Evolutionary conservation across 2,797 vertebrate species (phyloP).

Genomic region (Erithacus rubecula): DNA sequence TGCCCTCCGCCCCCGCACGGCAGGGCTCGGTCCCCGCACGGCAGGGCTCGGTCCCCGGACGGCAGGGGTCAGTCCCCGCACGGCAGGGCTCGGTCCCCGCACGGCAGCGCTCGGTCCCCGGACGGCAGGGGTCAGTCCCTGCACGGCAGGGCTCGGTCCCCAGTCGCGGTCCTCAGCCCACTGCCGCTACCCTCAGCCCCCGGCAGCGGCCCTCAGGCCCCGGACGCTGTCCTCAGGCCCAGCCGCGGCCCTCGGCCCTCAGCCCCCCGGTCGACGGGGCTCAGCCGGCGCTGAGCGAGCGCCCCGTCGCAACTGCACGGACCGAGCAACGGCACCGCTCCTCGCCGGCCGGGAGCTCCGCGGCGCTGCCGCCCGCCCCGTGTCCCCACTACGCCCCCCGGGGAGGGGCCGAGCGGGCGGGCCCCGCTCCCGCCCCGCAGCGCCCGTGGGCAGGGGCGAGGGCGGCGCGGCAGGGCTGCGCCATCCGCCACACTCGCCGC

Average conservation of each 20-base stretch:
- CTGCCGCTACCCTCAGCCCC: too few species aligned
- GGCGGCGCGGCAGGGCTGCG: background rate
- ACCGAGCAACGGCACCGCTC: background rate
- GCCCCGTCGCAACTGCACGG: background rate
- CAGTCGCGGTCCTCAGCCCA: too few species aligned
- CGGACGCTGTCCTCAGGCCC: too few species aligned
- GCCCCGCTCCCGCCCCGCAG: background rate
- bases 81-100: too few species aligned
- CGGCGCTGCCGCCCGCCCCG: background rate
- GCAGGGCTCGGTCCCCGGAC: too few species aligned
- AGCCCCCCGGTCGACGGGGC: background rate
- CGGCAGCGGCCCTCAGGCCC: too few species aligned
- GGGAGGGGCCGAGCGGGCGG: constrained; percentile 26
- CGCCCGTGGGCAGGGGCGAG: background rate
- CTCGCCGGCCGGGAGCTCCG: background rate
- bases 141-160: too few species aligned
- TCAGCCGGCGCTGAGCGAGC: accelerated
- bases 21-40: too few species aligned
- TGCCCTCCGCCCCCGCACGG: too few species aligned
- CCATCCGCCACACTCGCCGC: background rate
- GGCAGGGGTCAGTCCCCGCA: too few species aligned
- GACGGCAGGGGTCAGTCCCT: too few species aligned
- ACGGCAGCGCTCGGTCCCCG: too few species aligned
- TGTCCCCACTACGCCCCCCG: constrained; percentile 29
- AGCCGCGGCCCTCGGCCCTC: background rate